Conservation (phyloP, 2,797 vertebrate genomes). For the Alosa sapidissima region DNA sequence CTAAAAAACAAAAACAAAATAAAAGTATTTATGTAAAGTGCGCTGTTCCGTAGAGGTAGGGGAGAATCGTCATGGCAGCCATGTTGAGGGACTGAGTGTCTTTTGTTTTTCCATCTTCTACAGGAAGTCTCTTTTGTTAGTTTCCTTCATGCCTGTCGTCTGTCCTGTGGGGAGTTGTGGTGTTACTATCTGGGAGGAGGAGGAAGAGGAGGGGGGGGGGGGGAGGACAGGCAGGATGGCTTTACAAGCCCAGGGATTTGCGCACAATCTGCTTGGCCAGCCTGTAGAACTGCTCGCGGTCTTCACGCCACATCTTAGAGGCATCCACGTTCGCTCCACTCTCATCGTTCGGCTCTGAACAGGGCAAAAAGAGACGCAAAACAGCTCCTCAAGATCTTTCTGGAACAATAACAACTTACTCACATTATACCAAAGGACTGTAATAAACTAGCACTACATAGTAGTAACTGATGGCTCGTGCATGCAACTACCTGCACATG, state of each 20-base stretch:
- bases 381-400: not conserved
- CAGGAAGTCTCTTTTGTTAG: conserved; percentile 12
- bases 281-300: conserved; percentile 89
- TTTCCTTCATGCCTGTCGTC: not conserved
- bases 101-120: not conserved
- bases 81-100: not conserved
- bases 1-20: not conserved
- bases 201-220: not conserved
- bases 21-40: conserved; percentile 5
- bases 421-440: conserved; percentile 28
- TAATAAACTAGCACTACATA: no score
- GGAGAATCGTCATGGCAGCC: not conserved
- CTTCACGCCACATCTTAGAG: conserved; percentile 98
- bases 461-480: no score
- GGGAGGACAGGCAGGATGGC: not conserved
- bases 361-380: not conserved
- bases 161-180: not conserved
- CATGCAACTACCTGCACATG: no score
- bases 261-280: conserved; percentile 93
- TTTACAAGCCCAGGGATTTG: conserved; percentile 90
- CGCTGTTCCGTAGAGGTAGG: not conserved
- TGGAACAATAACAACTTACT: not conserved
- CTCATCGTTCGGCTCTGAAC: conserved; percentile 92
- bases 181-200: not conserved
- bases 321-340: conserved; percentile 96